phyloP scores from a whole-genome alignment of 2,888 invertebrate species.

The Ceramica pisi region DNA sequence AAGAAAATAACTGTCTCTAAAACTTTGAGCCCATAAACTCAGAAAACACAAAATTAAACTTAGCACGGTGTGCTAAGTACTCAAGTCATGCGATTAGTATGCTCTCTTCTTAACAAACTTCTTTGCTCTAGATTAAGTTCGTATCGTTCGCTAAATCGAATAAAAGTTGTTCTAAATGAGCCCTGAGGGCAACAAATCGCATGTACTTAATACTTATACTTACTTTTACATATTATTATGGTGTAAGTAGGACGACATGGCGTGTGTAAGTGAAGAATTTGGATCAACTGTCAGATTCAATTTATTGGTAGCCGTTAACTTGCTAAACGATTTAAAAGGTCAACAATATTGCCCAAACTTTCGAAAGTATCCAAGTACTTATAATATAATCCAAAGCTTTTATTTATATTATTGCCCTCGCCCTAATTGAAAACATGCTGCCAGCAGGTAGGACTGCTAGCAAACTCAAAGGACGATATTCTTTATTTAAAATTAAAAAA shows the following conservation, averaged over 20 bases:
- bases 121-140: neutral
- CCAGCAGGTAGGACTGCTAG: neutral
- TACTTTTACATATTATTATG: no score
- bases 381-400: no score
- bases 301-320: conserved; percentile 6
- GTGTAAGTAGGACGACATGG: neutral
- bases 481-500: neutral
- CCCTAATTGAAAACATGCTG: neutral
- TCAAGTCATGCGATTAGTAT: neutral
- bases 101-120: neutral
- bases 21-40: neutral
- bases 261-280: conserved; percentile 17
- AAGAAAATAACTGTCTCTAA: no score
- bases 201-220: neutral
- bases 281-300: conserved; percentile 16
- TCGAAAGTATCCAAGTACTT: neutral
- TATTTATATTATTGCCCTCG: neutral
- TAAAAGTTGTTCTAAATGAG: conserved; percentile 22
- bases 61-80: neutral
- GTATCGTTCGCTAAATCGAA: neutral
- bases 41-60: neutral
- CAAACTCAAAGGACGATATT: neutral
- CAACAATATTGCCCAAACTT: conserved; percentile 8
- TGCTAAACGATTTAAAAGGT: conserved; percentile 15
- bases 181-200: conserved; percentile 1